Conservation (phyloP, 2,797 vertebrate species). For the Mormyrus hasselquistii region DNA sequence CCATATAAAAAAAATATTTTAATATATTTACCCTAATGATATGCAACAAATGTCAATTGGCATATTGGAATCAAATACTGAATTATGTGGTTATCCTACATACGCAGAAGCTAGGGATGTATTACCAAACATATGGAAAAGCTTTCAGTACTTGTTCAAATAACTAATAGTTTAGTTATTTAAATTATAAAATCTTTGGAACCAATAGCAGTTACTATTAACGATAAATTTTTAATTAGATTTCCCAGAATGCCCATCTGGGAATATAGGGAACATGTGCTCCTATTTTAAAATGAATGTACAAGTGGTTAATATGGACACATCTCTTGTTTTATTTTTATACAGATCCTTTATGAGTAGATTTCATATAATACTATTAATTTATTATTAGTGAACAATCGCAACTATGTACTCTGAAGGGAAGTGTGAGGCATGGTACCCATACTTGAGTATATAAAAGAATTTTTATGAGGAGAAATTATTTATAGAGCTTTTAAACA, state of each 20-base stretch:
- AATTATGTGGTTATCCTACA: not conserved
- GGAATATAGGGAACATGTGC: slow-evolving; percentile 11
- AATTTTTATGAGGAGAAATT: slow-evolving; percentile 38
- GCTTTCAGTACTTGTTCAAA: not conserved
- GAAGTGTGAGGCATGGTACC: slow-evolving; percentile 45
- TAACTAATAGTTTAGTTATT: not conserved
- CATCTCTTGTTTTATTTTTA: slow-evolving; percentile 65
- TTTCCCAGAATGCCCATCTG: slow-evolving; percentile 1
- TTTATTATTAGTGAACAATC: slow-evolving; percentile 51
- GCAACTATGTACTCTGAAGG: slow-evolving; percentile 41
- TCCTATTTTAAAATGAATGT: slow-evolving; percentile 58
- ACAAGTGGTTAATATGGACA: slow-evolving; percentile 63
- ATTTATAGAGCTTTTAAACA: slow-evolving; percentile 59
- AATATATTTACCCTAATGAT: slow-evolving; percentile 2
- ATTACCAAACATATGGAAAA: not conserved
- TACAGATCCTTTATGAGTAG: slow-evolving; percentile 65
- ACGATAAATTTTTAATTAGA: not conserved
- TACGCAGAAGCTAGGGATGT: not conserved
- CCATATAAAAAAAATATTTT: slow-evolving; percentile 52
- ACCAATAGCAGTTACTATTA: not conserved
- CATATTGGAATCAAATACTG: not conserved
- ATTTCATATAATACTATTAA: slow-evolving; percentile 24
- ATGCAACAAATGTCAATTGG: not conserved
- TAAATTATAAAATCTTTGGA: not conserved
- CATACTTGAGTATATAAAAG: slow-evolving; percentile 34